Percentiles rank a stretch among this genome's conserved stretches.
phyloP scores from a whole-genome alignment of 2,888 invertebrate species.

The Syritta pipiens region DNA sequence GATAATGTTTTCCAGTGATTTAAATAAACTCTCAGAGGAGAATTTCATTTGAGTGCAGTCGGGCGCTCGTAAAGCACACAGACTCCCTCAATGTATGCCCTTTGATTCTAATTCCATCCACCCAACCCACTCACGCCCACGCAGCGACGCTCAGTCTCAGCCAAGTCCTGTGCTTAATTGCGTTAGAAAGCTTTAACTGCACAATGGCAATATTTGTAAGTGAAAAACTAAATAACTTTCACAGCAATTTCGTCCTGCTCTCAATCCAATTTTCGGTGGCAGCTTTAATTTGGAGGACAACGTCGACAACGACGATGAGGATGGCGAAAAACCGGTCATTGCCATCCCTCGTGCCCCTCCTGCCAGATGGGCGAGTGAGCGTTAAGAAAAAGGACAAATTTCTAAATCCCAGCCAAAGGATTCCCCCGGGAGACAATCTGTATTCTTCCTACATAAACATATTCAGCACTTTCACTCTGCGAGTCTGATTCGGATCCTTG shows the following conservation, averaged over 20 bases:
- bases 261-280: constrained; percentile 61
- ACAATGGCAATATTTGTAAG: constrained; percentile 60
- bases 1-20: constrained; percentile 65
- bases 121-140: not conserved
- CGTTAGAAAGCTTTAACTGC: constrained; percentile 60
- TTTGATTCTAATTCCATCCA: constrained; percentile 36
- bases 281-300: constrained; percentile 58
- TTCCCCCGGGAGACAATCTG: constrained; percentile 63
- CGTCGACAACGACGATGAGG: no score
- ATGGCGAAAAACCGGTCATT: constrained; percentile 64
- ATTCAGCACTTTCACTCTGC: constrained; percentile 67
- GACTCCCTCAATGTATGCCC: constrained; percentile 29
- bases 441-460: constrained; percentile 41
- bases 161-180: constrained; percentile 37
- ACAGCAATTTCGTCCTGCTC: constrained; percentile 31
- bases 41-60: constrained; percentile 66
- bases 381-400: constrained; percentile 37
- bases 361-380: constrained; percentile 24
- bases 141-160: not conserved
- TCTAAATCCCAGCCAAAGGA: constrained; percentile 63
- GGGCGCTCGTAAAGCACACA: constrained; percentile 30
- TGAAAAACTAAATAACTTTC: constrained; percentile 34
- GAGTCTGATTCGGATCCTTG: constrained; percentile 4
- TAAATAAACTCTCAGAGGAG: constrained; percentile 60
- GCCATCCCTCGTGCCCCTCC: not conserved